Evolutionary conservation across 2,797 vertebrate genomes (phyloP).

Genomic region (Gobionotothen gibberifrons): DNA sequence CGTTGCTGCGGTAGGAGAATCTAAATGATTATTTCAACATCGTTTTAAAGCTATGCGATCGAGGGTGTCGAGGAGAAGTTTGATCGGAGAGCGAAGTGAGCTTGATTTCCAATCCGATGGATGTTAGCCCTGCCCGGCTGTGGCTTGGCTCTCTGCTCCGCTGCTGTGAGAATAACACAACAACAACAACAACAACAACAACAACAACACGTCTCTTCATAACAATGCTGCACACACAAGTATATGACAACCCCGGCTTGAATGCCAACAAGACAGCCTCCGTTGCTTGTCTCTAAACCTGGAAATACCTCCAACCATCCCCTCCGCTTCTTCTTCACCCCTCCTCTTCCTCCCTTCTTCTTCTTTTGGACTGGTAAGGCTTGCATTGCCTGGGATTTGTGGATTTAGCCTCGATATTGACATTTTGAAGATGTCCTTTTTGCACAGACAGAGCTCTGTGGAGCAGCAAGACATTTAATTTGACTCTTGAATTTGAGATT

Average conservation of each 20-base stretch:
- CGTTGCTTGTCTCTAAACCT: slow-evolving; percentile 63
- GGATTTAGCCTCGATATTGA: slow-evolving; percentile 52
- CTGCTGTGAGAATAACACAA: slow-evolving; percentile 25
- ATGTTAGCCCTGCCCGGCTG: slow-evolving; percentile 68
- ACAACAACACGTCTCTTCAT: slow-evolving; percentile 25
- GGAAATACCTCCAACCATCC: slow-evolving; percentile 65
- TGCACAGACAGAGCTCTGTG: slow-evolving; percentile 59
- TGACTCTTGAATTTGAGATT: slow-evolving; percentile 31
- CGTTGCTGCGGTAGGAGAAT: accelerated
- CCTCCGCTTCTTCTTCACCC: slow-evolving; percentile 26
- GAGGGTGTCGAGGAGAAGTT: slow-evolving; percentile 64
- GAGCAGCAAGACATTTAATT: slow-evolving; percentile 58
- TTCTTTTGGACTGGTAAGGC: slow-evolving; percentile 42
- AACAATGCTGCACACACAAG: slow-evolving; percentile 64
- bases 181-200: slow-evolving; percentile 23
- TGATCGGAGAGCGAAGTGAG: slow-evolving; percentile 67
- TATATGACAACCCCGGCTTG: slow-evolving; percentile 49
- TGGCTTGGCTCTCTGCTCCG: slow-evolving; percentile 59
- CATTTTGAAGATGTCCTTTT: slow-evolving; percentile 56
- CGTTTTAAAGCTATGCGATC: slow-evolving; percentile 41
- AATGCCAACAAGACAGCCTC: slow-evolving; percentile 58
- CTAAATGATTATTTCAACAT: not conserved
- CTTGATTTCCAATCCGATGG: slow-evolving; percentile 75
- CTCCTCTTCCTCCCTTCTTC: slow-evolving; percentile 25
- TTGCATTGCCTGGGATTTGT: slow-evolving; percentile 63